Base-by-base conservation (phyloP, 2,797 vertebrate species). In the Neosilurus hyrtlii region DNA sequence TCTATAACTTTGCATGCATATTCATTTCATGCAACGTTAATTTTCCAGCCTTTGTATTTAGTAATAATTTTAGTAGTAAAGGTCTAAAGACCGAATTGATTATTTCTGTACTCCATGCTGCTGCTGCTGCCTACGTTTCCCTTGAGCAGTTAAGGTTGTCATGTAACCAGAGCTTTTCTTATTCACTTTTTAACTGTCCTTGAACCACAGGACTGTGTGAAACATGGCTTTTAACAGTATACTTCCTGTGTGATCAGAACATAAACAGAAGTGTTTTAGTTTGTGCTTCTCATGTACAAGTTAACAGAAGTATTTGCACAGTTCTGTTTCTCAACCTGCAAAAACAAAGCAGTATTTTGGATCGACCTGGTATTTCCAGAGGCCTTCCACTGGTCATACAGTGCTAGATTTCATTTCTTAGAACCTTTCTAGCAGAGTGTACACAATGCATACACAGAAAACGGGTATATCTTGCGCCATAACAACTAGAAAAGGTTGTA, bases 1-100 rank as follows among this genome's bases (percentile, higher is more conserved):
- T 81, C 37, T 51, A 22, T 72, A 63, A 52, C 68, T 71, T 62
- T 81, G 57, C 56, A 81, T 75, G 20, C 56, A n/a, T 37, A 10
- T 74, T 57, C 0, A 74, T 59, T 75, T 37, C 12, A 37, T 43
- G 56, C 73, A 75, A 20, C 3, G 11, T 59, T 59, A 22, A 9
- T 59, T 43, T 73, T 73, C 3, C 14, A 9, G n/a, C 51, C 71
- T 54, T 54, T 73, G 26, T 24, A 26, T 54, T 54, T n/a, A 9
- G 51, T 56, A 24, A 56, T 73, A 56, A 73, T 56, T 4, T 30
- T 8, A 54, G 24, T 9, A 51, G 24, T 30, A 26, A 70, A 22
- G 35, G 37, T n/a, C 2, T 10, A 54, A 18, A 18, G 15, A 15
- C n/a, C 4, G 43, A 43, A 26, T 37, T 68, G 20, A 37, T 68